These are phyloP conservation scores for Polia nebulosa DNA, from an alignment of 2,888 invertebrate genomes.

Conservation along the genomic window DNA sequence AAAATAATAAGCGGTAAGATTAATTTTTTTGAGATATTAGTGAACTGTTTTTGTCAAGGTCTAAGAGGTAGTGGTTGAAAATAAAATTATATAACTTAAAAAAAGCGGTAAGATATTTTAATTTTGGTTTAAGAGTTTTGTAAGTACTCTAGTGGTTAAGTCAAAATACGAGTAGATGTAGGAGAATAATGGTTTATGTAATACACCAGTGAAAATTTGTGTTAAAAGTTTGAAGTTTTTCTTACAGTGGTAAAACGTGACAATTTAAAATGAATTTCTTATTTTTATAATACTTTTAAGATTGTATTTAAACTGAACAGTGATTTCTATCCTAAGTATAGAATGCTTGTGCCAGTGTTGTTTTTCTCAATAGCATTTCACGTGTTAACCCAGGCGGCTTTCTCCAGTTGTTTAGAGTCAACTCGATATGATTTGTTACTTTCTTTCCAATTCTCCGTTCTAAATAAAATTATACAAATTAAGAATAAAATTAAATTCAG, in stretches of 20 bases:
- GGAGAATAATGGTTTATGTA: too few relatives aligned
- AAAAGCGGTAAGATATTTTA: too few relatives aligned
- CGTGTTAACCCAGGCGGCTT: conserved; percentile 9
- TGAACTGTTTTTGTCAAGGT: background rate
- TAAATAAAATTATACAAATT: background rate
- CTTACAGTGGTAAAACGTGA: too few relatives aligned
- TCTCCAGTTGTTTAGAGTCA: conserved; percentile 7
- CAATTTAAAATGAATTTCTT: too few relatives aligned
- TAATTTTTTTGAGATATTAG: background rate
- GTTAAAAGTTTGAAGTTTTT: background rate
- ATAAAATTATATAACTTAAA: too few relatives aligned
- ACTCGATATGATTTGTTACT: conserved; percentile 1
- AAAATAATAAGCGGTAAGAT: conserved; percentile 33
- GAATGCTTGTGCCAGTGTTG: background rate
- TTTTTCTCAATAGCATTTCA: background rate
- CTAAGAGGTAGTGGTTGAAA: background rate
- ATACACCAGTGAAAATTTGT: background rate
- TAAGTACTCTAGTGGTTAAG: too few relatives aligned
- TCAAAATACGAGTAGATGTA: too few relatives aligned
- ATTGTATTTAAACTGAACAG: background rate
- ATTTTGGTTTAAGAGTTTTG: too few relatives aligned
- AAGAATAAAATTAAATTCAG: background rate
- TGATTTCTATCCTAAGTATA: background rate
- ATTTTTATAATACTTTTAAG: background rate
- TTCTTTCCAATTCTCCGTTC: conserved; percentile 1